Base-by-base conservation (phyloP, 1,140 invertebrate species). In the Araneus ventricosus region DNA sequence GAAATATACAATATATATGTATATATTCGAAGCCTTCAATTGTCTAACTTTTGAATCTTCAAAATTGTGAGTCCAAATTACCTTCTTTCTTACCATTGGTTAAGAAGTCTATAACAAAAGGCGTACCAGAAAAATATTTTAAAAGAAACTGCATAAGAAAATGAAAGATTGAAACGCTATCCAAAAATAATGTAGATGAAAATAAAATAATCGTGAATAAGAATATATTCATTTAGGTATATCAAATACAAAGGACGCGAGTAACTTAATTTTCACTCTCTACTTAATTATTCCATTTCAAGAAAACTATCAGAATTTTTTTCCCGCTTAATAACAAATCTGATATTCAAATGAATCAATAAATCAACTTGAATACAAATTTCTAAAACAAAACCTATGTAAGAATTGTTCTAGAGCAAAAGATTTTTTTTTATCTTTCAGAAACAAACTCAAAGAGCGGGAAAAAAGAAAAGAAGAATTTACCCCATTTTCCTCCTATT, bases 401-500 rank as follows among this genome's bases (percentile, higher is more conserved):
- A 14, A 75, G 22, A 22, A 75, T 37, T 75, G 70, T 75, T 34
- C 70, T 34, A 24, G 7, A 34, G 10, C 14, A 75, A 75, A 27
- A 75, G n/a, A 20, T 17, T 75, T 75, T 75, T 75, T 37, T 70
- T 27, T 20, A 10, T 67, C 14, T 30, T 37, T 20, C 14, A 37
- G 70, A 75, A n/a, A 75, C 70, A 75, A 20, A n/a, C n/a, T 30
- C 17, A 34, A 75, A 75, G 17, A n/a, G n/a, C n/a, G 22, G 20
- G 17, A 52, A n/a, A 5, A 45, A n/a, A 82, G 45, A 14, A n/a
- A 52, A 14, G 22, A 41, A 82, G 45, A 14, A 27, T 45, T 6
- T n/a, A 30, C 39, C 80, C 39, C 45, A 82, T 82, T 82, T 82
- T 27, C 80, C n/a, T 45, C 39, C n/a, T n/a, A n/a, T n/a, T n/a